These are phyloP conservation scores for Heliconius hewitsoni DNA, from an alignment of 1,140 invertebrate genomes.

Conservation along the genomic window DNA sequence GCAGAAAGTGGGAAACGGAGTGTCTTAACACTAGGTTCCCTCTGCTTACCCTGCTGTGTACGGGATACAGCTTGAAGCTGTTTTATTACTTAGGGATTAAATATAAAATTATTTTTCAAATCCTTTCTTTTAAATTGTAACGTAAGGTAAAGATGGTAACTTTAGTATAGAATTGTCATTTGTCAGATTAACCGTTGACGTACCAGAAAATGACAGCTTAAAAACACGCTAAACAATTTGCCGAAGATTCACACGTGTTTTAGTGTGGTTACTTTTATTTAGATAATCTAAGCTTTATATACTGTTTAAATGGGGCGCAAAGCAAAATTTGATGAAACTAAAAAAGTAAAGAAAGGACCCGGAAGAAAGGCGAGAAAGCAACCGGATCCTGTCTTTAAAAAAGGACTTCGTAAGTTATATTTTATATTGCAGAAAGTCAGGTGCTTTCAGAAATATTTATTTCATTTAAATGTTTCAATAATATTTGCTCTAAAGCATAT, in stretches of 20 bases:
- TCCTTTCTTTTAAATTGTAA: no score
- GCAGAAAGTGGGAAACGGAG: no score
- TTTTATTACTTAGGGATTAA: no score
- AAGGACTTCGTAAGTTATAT: slow-evolving; percentile 75
- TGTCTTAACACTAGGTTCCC: no score
- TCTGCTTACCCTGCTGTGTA: no score
- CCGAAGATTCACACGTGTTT: slow-evolving; percentile 27
- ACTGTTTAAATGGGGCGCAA: slow-evolving; percentile 89
- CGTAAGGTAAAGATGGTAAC: background rate
- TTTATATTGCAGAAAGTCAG: background rate
- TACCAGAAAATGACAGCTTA: background rate
- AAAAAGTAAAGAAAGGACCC: slow-evolving; percentile 88
- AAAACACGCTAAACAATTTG: slow-evolving; percentile 15
- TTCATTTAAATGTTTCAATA: background rate
- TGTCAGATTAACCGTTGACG: slow-evolving; percentile 1
- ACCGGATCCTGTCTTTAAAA: slow-evolving; percentile 87
- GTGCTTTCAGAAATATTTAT: background rate
- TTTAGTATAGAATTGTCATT: background rate
- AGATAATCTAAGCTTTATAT: slow-evolving; percentile 6
- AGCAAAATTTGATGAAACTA: slow-evolving; percentile 88
- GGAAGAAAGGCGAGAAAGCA: slow-evolving; percentile 93
- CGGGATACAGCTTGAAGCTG: no score
- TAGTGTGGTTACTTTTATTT: slow-evolving; percentile 17
- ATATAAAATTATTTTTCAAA: no score
- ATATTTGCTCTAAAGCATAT: no score